A percentile compares a stretch with the other conserved stretches of the same genome.
Evolutionary conservation across 2,797 vertebrate genomes (phyloP).

Genomic region (Psittacula echo): DNA sequence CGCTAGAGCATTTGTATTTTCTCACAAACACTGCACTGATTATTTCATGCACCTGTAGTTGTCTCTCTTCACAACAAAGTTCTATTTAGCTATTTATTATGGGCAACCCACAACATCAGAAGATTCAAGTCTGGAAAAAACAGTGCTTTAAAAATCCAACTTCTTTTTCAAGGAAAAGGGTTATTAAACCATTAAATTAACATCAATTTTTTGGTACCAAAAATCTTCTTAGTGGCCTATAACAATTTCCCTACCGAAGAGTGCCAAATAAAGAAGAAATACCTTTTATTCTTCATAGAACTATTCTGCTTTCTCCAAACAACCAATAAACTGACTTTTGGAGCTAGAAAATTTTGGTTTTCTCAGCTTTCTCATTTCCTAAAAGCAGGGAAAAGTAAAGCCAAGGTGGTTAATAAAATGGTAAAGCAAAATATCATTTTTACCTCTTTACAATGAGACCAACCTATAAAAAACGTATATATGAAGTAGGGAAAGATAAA

Average conservation of each 20-base stretch:
- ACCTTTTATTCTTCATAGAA: neutral
- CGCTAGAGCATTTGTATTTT: neutral
- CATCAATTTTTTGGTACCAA: neutral
- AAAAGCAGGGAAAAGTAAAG: neutral
- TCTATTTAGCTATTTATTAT: neutral
- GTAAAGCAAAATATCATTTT: neutral
- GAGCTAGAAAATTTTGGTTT: neutral
- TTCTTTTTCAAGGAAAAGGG: neutral
- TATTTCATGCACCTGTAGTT: neutral
- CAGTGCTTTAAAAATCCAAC: neutral
- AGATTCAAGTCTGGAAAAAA: neutral
- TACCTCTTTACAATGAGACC: neutral
- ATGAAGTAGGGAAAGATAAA: neutral
- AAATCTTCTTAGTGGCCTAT: neutral
- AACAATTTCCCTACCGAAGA: neutral
- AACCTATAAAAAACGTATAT: neutral
- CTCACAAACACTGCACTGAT: neutral
- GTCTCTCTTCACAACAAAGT: neutral
- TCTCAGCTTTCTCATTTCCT: neutral
- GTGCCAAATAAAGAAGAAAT: neutral
- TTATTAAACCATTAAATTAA: neutral
- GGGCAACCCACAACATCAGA: neutral
- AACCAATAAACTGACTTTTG: neutral
- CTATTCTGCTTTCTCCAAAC: neutral
- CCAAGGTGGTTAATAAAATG: neutral